Evolutionary conservation across 2,797 vertebrate genomes (phyloP).

Genomic region (Pelochelys cantorii): DNA sequence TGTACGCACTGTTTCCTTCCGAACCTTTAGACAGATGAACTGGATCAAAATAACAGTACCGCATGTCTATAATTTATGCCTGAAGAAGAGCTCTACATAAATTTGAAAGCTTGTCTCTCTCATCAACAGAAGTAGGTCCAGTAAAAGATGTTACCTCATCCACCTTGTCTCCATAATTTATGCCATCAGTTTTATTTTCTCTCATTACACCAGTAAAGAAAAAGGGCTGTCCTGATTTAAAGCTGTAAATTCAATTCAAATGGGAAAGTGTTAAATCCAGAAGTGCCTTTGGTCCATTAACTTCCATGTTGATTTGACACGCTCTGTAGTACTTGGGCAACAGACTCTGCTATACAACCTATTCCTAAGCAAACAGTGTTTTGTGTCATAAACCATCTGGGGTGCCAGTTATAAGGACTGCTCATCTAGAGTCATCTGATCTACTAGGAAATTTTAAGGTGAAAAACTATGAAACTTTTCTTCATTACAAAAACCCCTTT

Average conservation of each 20-base stretch:
- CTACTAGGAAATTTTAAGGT: conserved; percentile 73
- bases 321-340: conserved; percentile 76
- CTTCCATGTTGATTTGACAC: conserved; percentile 80
- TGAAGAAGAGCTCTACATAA: not conserved
- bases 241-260: conserved; percentile 79
- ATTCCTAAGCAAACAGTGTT: conserved; percentile 82
- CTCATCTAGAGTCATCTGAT: conserved; percentile 62
- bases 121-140: not conserved
- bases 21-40: conserved; percentile 32
- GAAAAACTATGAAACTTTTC: conserved; percentile 66
- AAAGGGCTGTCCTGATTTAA: conserved; percentile 48
- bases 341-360: conserved; percentile 74
- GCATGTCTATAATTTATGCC: not conserved
- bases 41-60: conserved; percentile 26
- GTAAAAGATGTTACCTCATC: not conserved
- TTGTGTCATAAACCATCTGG: conserved; percentile 84
- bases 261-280: conserved; percentile 79
- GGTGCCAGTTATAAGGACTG: conserved; percentile 72
- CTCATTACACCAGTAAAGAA: conserved; percentile 40
- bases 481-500: conserved; percentile 37
- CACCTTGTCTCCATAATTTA: not conserved
- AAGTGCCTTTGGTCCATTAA: conserved; percentile 80
- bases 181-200: conserved; percentile 24
- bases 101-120: not conserved
- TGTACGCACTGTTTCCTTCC: not conserved